phyloP scores from a whole-genome alignment of 2,797 vertebrate genomes.

The Acipenser transmontanus region DNA sequence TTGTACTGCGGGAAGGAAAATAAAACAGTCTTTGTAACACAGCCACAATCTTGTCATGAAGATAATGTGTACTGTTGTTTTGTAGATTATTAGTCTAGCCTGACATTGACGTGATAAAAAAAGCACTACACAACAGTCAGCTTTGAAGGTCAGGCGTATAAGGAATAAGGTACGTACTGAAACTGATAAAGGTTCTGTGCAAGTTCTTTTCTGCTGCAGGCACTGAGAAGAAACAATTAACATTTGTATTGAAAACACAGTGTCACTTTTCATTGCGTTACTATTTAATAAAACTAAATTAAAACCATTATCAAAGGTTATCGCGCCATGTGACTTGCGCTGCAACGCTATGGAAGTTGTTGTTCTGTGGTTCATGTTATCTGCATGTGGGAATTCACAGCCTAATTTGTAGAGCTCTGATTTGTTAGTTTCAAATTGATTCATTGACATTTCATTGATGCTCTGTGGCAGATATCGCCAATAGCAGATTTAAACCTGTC shows the following conservation, averaged over 20 bases:
- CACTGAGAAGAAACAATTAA: constrained; percentile 8
- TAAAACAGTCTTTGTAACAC: too few species aligned
- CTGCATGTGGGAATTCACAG: constrained; percentile 3
- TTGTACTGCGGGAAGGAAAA: too few species aligned
- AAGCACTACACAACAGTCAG: background rate
- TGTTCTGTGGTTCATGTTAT: too few species aligned
- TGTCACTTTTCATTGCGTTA: constrained; percentile 8
- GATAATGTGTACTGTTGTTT: too few species aligned
- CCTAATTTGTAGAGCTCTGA: constrained; percentile 13
- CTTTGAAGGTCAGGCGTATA: constrained; percentile 1
- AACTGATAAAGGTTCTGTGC: background rate
- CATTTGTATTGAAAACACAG: constrained; percentile 1
- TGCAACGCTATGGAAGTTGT: background rate
- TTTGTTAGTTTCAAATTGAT: constrained; percentile 19
- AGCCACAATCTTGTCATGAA: too few species aligned
- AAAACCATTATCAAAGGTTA: background rate
- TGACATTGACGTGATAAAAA: background rate
- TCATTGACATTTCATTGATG: constrained; percentile 19
- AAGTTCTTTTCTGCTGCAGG: background rate
- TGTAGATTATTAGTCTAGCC: too few species aligned
- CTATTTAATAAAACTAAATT: background rate
- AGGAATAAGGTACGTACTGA: background rate
- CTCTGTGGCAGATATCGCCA: constrained; percentile 5
- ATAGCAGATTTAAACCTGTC: constrained; percentile 12
- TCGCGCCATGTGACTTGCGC: background rate